Evolutionary conservation across 30 jellyfish, hydroid and myxozoan genomes (phyloP), one percentile per base, ranked within the genome.

Genomic region (Turritopsis dohrnii): DNA sequence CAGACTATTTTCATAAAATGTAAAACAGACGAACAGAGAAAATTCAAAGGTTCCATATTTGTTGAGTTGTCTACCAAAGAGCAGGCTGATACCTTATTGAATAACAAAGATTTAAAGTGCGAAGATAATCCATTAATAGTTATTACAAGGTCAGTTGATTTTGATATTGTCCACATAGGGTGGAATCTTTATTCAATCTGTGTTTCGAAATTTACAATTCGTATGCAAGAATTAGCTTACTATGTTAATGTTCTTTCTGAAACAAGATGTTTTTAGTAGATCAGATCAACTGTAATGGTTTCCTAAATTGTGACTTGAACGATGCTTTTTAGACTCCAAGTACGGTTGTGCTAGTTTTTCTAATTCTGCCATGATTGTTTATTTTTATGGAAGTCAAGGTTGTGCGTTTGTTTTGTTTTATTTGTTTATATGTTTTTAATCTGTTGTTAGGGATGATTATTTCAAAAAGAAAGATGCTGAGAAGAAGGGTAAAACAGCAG

Each of bases 41-140:
- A 60, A 21, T 90, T 90, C 86, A 90, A 85, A 86, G 97, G 97
- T 29, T 90, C 97, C 0, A 65, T 86, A n/a, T 90, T 90, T 71
- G 92, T 90, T 75, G 97, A 90, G 82, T 86, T 90, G 30, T 75
- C 88, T 1, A 85, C 97, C 0, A 28, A 29, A 22, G 97, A 85
- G 31, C 81, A 75, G 79, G 95, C 93, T 71, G 74, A 82, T 23
- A 52, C 41, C 21, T 76, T 90, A 27, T 28, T 86, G 77, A 84
- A 69, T 8, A 84, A 65, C 81, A 84, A 82, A 66, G 96, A 88
- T 25, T 74, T 90, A 25, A 82, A 75, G 75, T 66, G 74, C 79
- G 95, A 77, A 28, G 95, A 85, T 16, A 80, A 74, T 28, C 81
- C 29, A 52, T 69, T 89, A n/a, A 82, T 53, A 28, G 81, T 41